Base-by-base conservation (phyloP, 2,113 vertebrate species). In the Melanocharis versteri region DNA sequence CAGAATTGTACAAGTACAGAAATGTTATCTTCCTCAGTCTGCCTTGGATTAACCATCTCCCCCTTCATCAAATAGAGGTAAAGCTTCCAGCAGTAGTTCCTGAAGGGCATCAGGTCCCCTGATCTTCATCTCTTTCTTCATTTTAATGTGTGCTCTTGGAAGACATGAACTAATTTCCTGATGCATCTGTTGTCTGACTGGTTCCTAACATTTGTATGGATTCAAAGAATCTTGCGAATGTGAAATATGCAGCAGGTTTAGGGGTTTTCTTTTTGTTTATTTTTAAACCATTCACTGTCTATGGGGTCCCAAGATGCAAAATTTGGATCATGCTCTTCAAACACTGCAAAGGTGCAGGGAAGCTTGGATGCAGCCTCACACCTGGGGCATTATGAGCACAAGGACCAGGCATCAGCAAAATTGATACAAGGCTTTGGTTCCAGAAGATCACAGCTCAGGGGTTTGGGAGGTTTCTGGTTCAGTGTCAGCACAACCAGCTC, bases 1-100 rank as follows among this genome's bases (percentile, higher is more conserved):
- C 90, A 94, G 83, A 96, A 93, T 89, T 83, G 92, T 94, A 94
- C 94, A 93, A 94, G 89, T 89, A 70, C 60, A 85, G 90, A 76
- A 95, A 89, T 70, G 61, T 71, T 97, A 87, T 96, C 94, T 91
- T 24, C 75, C 83, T 90, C 12, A 0, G 6, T 56, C 90, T 90
- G 78, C 89, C 80, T 65, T 66, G 82, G 89, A 94, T 93, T 91
- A 95, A 93, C 81, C 86, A 73, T 90, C 83, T 94, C 53, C 56
- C 33, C 69, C 82, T 89, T 93, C 85, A 93, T 94, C 92, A 89
- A 86, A 77, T 68, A 66, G 58, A 90, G 76, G 83, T 58, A 87
- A 90, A 95, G 83, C 88, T 90, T 92, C 66, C 90, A 93, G 57
- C 81, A 66, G 24, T 5, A 88, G 48, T 27, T 78, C 64, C 87